phyloP scores from a whole-genome alignment of 2,113 vertebrate species.

The Balaenoptera acutorostrata region DNA sequence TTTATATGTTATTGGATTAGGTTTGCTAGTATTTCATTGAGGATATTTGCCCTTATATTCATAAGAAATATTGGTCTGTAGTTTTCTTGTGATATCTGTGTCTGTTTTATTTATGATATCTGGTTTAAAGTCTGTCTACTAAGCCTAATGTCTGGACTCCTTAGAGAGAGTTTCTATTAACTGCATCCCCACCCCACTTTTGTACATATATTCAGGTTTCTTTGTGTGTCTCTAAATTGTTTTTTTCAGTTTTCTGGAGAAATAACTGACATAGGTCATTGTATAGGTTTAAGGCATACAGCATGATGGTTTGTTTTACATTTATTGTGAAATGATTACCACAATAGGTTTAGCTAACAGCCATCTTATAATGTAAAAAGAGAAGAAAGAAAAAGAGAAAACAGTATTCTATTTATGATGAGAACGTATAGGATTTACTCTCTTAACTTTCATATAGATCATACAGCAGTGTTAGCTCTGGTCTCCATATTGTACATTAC shows the following conservation, averaged over 20 bases:
- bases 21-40: not conserved
- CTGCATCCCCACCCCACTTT: not conserved
- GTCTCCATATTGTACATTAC: fast-evolving
- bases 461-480: not conserved
- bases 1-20: fast-evolving
- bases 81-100: not conserved
- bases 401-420: not conserved
- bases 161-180: not conserved
- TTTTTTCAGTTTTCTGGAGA: not conserved
- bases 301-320: not conserved
- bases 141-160: fast-evolving
- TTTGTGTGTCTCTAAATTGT: not conserved
- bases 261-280: not conserved
- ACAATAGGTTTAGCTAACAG: not conserved
- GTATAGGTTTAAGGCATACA: not conserved
- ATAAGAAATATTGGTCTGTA: fast-evolving
- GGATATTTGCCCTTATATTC: too few species aligned
- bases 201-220: not conserved
- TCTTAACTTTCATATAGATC: not conserved
- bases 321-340: not conserved
- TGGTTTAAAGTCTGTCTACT: not conserved
- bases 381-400: not conserved
- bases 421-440: too few species aligned
- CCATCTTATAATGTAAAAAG: not conserved
- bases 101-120: not conserved